Percentiles rank a stretch among this genome's conserved stretches.
These are phyloP conservation scores for Phataginus tricuspis DNA, from an alignment of 2,797 vertebrate genomes.

Conservation along the genomic window DNA sequence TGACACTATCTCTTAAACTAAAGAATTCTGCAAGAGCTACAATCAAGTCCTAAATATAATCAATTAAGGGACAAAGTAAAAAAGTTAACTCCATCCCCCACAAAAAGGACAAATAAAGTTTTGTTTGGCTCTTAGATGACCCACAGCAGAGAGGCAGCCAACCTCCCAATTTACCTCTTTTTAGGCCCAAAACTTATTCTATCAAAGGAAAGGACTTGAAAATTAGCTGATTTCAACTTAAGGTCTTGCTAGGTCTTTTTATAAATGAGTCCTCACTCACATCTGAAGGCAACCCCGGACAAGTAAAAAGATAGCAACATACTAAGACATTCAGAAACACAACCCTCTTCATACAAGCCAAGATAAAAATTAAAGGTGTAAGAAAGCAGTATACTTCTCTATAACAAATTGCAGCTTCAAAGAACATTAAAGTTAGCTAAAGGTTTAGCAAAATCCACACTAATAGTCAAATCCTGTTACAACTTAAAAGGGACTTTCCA, in stretches of 20 bases:
- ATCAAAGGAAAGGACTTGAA: constrained; percentile 35
- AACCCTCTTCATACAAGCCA: constrained; percentile 44
- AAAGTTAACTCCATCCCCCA: constrained; percentile 45
- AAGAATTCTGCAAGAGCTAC: constrained; percentile 29
- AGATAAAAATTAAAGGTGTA: constrained; percentile 53
- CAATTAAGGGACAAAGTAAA: constrained; percentile 53
- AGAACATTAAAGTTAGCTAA: constrained; percentile 57
- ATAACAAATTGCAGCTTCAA: constrained; percentile 59
- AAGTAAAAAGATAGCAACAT: constrained; percentile 69
- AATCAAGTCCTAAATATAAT: constrained; percentile 25
- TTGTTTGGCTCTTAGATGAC: constrained; percentile 36
- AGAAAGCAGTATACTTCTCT: constrained; percentile 65
- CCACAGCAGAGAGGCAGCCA: constrained; percentile 27
- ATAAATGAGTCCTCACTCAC: constrained; percentile 60
- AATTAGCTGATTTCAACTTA: constrained; percentile 35
- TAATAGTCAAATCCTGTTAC: constrained; percentile 82
- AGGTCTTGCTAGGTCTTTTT: constrained; percentile 38
- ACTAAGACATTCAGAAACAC: constrained; percentile 60
- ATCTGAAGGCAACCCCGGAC: constrained; percentile 81
- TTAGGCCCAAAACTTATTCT: constrained; percentile 28
- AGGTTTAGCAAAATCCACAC: constrained; percentile 58
- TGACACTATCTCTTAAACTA: constrained; percentile 25
- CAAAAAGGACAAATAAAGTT: constrained; percentile 24
- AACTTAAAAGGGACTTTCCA: constrained; percentile 82
- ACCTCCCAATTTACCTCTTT: constrained; percentile 37